Conservation (phyloP, 2,797 vertebrate species). For the Microctenopoma steveboyesi region DNA sequence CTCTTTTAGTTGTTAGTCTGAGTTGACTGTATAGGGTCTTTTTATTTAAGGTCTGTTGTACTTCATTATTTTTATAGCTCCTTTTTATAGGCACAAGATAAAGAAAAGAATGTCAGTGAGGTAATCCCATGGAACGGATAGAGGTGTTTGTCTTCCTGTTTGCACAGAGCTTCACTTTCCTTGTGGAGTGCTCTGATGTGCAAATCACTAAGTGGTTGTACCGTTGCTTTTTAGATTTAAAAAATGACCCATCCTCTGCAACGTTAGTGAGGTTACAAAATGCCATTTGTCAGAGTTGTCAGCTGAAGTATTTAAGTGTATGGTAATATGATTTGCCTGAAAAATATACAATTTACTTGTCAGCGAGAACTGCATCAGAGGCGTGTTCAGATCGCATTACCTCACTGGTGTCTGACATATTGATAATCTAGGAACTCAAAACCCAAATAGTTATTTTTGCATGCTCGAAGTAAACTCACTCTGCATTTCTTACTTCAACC, state of each 20-base stretch:
- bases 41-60: conserved; percentile 43
- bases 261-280: conserved; percentile 20
- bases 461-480: too few species aligned
- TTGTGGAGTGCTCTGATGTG: conserved; percentile 5
- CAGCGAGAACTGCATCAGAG: not conserved
- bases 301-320: not conserved
- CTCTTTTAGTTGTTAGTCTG: conserved; percentile 29
- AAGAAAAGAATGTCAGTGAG: conserved; percentile 43
- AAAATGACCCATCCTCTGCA: conserved; percentile 3
- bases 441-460: too few species aligned
- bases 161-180: conserved; percentile 20
- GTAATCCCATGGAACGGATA: conserved; percentile 20
- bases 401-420: too few species aligned
- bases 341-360: not conserved
- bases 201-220: not conserved
- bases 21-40: conserved; percentile 30
- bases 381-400: too few species aligned
- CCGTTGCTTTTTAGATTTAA: not conserved
- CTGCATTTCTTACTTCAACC: too few species aligned
- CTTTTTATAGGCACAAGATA: conserved; percentile 63
- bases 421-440: too few species aligned
- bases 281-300: conserved; percentile 10
- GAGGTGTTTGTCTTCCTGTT: conserved; percentile 44
- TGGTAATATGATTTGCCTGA: not conserved
- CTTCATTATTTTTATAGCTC: conserved; percentile 56